Conservation (phyloP, 1,140 invertebrate species). For the Drosophila oshimai region DNA sequence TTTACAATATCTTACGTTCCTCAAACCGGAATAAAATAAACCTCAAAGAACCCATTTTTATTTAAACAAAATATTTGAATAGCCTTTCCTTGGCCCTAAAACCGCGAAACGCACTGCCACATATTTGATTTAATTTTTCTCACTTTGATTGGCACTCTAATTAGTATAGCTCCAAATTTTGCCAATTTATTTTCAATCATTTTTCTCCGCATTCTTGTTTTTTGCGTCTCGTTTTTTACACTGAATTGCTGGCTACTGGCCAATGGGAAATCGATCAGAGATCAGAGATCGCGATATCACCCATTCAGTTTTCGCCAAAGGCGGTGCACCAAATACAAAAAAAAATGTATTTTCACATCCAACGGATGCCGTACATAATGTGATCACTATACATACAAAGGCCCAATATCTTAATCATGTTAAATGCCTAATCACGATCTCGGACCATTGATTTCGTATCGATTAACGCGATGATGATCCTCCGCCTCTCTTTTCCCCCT, state of each 20-base stretch:
- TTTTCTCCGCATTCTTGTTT: slow-evolving; percentile 20
- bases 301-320: not conserved
- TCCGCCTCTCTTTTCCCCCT: not conserved
- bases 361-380: slow-evolving; percentile 44
- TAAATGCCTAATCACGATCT: slow-evolving; percentile 68
- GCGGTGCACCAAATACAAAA: not conserved
- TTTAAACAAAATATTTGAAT: too few species aligned
- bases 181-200: slow-evolving; percentile 25
- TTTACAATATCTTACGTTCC: too few species aligned
- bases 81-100: not conserved
- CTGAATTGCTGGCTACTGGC: slow-evolving; percentile 4
- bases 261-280: slow-evolving; percentile 18
- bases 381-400: slow-evolving; percentile 61
- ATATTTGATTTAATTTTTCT: slow-evolving; percentile 2
- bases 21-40: not conserved
- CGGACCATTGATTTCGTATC: slow-evolving; percentile 60
- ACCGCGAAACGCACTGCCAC: not conserved
- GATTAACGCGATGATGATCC: slow-evolving; percentile 64
- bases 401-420: slow-evolving; percentile 68
- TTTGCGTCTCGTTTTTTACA: not conserved
- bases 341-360: slow-evolving; percentile 33
- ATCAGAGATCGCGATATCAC: not conserved
- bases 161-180: slow-evolving; percentile 20
- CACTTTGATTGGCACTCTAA: slow-evolving; percentile 34
- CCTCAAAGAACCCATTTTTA: not conserved